Conservation (phyloP, 2,113 vertebrate species). For the Cromileptes altivelis region DNA sequence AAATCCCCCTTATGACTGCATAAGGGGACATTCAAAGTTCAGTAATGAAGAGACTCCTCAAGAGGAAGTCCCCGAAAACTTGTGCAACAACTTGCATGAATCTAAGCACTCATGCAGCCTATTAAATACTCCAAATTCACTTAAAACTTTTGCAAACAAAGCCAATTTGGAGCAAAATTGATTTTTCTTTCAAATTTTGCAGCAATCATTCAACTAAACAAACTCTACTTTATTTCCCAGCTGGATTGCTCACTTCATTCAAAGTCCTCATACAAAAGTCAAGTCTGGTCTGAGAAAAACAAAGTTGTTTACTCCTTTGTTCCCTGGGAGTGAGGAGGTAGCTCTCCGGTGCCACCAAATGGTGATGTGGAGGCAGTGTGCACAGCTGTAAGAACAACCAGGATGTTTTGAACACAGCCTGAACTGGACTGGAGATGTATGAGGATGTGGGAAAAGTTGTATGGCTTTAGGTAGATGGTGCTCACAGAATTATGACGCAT, state of each 20-base stretch:
- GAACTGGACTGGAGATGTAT: background rate
- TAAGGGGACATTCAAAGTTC: background rate
- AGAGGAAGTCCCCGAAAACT: background rate
- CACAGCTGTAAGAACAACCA: slow-evolving; percentile 3
- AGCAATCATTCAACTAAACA: background rate
- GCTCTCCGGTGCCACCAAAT: slow-evolving; percentile 61
- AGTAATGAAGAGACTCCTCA: background rate
- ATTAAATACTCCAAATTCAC: background rate
- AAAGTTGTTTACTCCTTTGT: slow-evolving; percentile 82
- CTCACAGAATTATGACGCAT: background rate
- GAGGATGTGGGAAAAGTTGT: background rate
- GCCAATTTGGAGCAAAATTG: background rate
- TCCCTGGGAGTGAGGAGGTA: slow-evolving; percentile 10
- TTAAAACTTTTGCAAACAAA: slow-evolving; percentile 26
- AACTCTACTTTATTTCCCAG: background rate
- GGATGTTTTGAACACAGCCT: background rate
- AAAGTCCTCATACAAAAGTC: slow-evolving; percentile 20
- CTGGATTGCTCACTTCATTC: background rate
- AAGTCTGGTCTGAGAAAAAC: slow-evolving; percentile 66
- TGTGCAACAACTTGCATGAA: background rate
- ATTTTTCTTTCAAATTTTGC: background rate
- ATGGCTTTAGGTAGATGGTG: background rate
- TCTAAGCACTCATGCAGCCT: background rate
- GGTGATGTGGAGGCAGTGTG: slow-evolving; percentile 18
- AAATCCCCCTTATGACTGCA: slow-evolving; percentile 2